A percentile compares a stretch with the other conserved stretches of the same genome.
Evolutionary conservation across 30 jellyfish, hydroid and myxozoan genomes (phyloP).

Genomic region (Mastigias papua): DNA sequence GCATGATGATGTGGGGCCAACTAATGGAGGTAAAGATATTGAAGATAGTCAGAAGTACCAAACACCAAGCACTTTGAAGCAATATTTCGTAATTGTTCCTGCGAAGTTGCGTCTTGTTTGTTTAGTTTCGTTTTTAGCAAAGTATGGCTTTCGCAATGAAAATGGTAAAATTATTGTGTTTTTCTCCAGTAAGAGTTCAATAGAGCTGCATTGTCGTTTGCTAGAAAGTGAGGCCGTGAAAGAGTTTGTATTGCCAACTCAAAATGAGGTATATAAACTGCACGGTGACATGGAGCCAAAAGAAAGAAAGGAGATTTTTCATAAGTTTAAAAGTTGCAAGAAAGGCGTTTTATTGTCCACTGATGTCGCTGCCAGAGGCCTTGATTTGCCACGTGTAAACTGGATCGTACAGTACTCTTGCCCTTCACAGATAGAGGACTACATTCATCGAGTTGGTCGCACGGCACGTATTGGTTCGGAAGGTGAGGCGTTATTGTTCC

Average conservation of each 20-base stretch:
- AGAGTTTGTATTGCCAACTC: conserved; percentile 4
- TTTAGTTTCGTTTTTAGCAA: conserved; percentile 56
- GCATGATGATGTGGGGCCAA: neutral
- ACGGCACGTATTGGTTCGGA: conserved; percentile 96
- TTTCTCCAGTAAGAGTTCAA: conserved; percentile 80
- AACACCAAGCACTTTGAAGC: conserved; percentile 79
- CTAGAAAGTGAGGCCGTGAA: conserved; percentile 41
- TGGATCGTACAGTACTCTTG: conserved; percentile 96
- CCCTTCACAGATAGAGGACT: conserved; percentile 85
- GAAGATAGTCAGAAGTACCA: conserved; percentile 9
- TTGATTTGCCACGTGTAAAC: conserved; percentile 87
- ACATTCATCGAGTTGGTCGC: conserved; percentile 95
- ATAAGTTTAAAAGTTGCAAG: conserved; percentile 51
- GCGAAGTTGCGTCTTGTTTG: conserved; percentile 91
- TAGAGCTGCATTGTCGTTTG: conserved; percentile 57
- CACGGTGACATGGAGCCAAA: conserved; percentile 92
- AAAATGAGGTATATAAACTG: conserved; percentile 56
- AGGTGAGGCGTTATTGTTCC: conserved; percentile 85
- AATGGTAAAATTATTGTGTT: conserved; percentile 83
- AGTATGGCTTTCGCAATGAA: conserved; percentile 3
- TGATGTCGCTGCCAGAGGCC: conserved; percentile 99
- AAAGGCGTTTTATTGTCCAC: conserved; percentile 87
- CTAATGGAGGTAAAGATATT: neutral
- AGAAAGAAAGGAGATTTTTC: conserved; percentile 75
- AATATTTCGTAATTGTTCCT: conserved; percentile 85